phyloP scores from a whole-genome alignment of 2,113 vertebrate species.

The Aptenodytes patagonicus region DNA sequence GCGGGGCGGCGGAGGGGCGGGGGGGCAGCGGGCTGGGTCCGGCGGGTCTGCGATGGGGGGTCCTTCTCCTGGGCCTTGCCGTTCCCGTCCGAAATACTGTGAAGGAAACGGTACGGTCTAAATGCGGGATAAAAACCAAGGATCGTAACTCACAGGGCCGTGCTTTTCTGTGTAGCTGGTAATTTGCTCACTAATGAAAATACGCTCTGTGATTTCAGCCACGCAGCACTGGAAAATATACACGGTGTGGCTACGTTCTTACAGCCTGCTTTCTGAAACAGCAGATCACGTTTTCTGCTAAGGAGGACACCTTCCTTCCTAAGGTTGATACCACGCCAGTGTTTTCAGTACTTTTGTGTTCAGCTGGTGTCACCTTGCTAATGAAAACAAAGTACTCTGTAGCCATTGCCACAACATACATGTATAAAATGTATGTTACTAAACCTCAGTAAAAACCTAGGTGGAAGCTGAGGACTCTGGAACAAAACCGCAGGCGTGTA shows the following conservation, averaged over 20 bases:
- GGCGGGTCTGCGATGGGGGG: background rate
- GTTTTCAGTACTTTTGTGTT: background rate
- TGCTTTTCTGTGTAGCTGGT: too few species aligned
- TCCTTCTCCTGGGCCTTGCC: background rate
- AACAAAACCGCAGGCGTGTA: background rate
- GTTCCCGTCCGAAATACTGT: rapidly evolving
- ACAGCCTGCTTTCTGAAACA: background rate
- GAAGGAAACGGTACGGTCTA: background rate
- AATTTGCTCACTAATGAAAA: background rate
- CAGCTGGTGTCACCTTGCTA: background rate
- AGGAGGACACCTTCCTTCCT: background rate
- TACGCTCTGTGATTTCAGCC: rapidly evolving
- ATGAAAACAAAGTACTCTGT: background rate
- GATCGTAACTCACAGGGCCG: rapidly evolving
- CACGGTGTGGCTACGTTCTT: rapidly evolving
- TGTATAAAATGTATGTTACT: background rate
- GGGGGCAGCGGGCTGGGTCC: background rate
- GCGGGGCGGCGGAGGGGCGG: too few species aligned
- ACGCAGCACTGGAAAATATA: rapidly evolving
- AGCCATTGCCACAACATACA: background rate
- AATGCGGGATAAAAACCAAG: rapidly evolving
- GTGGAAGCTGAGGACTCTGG: background rate
- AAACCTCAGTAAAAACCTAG: background rate
- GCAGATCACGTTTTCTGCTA: background rate
- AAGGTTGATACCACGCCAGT: rapidly evolving